Evolutionary conservation across 1,140 invertebrate genomes (phyloP).

Genomic region (Diorhabda carinulata): DNA sequence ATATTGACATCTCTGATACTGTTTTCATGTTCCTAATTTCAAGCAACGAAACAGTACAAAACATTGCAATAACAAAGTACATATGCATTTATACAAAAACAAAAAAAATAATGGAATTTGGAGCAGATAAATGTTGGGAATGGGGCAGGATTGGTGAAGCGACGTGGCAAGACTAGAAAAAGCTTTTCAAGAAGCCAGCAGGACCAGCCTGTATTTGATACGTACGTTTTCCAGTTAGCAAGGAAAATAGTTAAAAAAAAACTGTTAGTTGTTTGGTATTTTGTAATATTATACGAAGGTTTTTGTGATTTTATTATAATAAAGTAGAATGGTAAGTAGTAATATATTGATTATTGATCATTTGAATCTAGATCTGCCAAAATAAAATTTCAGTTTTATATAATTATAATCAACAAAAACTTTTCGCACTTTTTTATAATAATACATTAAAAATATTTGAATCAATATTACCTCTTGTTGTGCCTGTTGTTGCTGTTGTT

Average conservation of each 20-base stretch:
- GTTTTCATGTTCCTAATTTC: constrained; percentile 26
- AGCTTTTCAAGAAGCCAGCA: constrained; percentile 84
- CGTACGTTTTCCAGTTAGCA: constrained; percentile 25
- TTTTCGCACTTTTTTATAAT: too few species aligned
- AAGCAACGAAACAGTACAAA: constrained; percentile 20
- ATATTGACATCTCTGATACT: constrained; percentile 12
- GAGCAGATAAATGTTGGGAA: constrained; percentile 33
- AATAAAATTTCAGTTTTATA: too few species aligned
- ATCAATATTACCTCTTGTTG: constrained; percentile 57
- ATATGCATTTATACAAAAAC: constrained; percentile 9
- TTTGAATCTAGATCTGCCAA: too few species aligned
- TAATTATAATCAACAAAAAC: too few species aligned
- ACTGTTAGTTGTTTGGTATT: constrained; percentile 5
- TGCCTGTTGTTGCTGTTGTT: constrained; percentile 68
- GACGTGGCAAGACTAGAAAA: constrained; percentile 64
- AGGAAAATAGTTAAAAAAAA: constrained; percentile 14
- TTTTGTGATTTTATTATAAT: too few species aligned
- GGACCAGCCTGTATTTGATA: constrained; percentile 63
- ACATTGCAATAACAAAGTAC: constrained; percentile 13
- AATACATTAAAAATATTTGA: too few species aligned
- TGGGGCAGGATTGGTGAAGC: constrained; percentile 37
- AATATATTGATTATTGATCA: too few species aligned
- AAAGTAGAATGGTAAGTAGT: too few species aligned
- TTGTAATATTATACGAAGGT: too few species aligned
- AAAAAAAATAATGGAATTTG: constrained; percentile 23